Percentiles rank a stretch among this genome's conserved stretches.
Evolutionary conservation across 2,113 vertebrate genomes (phyloP).

Genomic region (Nycticryphes semicollaris): DNA sequence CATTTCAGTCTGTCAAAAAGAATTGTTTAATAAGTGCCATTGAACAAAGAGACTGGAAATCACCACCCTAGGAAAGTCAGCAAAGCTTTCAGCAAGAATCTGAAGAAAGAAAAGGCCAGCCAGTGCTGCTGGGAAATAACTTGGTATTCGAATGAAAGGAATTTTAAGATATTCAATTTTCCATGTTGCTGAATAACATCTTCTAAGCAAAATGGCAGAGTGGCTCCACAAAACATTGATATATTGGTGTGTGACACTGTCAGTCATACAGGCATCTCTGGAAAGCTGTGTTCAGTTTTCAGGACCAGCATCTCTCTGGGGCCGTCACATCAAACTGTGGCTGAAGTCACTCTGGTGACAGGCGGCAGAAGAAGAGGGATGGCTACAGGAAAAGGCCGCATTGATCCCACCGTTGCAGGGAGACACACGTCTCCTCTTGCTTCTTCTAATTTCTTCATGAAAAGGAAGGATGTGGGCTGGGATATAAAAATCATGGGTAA

Average conservation of each 20-base stretch:
- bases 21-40: slow-evolving; percentile 36
- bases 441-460: not conserved
- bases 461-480: not conserved
- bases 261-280: not conserved
- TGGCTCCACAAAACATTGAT: not conserved
- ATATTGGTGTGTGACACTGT: not conserved
- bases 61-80: slow-evolving; percentile 10
- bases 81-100: slow-evolving; percentile 3
- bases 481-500: not conserved
- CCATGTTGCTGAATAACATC: not conserved
- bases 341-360: not conserved
- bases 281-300: not conserved
- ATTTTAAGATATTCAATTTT: not conserved
- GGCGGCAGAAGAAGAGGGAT: not conserved
- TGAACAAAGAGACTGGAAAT: slow-evolving; percentile 46
- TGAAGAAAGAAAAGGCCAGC: not conserved
- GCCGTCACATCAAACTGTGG: not conserved
- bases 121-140: not conserved
- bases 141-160: not conserved
- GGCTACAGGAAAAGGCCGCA: accelerated
- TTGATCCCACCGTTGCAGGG: not conserved
- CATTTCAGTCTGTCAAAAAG: slow-evolving; percentile 49
- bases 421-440: not conserved
- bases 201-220: not conserved
- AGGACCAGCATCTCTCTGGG: not conserved